Percentiles rank a stretch among this genome's conserved stretches.
Conservation (phyloP, 37 sponge, comb jelly and placozoan species). For the Ephydatia muelleri region DNA sequence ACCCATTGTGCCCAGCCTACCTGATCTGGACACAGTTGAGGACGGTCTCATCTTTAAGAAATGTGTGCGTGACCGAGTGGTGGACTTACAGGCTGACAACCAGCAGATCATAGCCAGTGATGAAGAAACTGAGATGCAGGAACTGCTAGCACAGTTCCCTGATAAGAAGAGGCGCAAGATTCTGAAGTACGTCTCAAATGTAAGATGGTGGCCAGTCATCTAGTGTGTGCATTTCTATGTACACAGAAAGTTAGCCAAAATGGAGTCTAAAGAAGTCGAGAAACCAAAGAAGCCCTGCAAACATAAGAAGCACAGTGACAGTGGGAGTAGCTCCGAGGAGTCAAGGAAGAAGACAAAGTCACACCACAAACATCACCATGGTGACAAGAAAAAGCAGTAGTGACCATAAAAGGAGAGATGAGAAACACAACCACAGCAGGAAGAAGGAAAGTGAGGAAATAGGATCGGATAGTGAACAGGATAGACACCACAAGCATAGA, state of each 20-base stretch:
- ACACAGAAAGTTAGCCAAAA: constrained; percentile 37
- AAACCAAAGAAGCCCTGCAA: too few species aligned
- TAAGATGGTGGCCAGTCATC: constrained; percentile 19
- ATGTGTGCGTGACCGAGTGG: constrained; percentile 62
- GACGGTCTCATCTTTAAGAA: constrained; percentile 82
- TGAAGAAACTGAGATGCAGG: constrained; percentile 58
- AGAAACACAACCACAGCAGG: constrained; percentile 8
- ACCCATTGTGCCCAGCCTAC: constrained; percentile 25
- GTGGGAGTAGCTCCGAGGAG: not conserved
- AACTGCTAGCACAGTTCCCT: constrained; percentile 54
- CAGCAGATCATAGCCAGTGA: constrained; percentile 67
- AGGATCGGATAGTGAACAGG: constrained; percentile 17
- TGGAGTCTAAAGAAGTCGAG: constrained; percentile 4
- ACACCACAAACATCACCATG: not conserved
- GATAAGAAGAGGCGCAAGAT: constrained; percentile 67
- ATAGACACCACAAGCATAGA: not conserved
- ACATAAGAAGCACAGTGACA: too few species aligned
- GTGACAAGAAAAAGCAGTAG: constrained; percentile 6
- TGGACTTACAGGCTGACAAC: constrained; percentile 52
- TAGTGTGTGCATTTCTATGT: constrained; percentile 4
- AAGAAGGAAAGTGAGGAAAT: constrained; percentile 9
- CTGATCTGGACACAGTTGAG: constrained; percentile 55
- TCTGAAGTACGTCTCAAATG: constrained; percentile 27
- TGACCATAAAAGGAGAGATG: constrained; percentile 3
- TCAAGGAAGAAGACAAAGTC: constrained; percentile 23